phyloP scores from a whole-genome alignment of 1,140 invertebrate species.

The Bilobella aurantiaca region DNA sequence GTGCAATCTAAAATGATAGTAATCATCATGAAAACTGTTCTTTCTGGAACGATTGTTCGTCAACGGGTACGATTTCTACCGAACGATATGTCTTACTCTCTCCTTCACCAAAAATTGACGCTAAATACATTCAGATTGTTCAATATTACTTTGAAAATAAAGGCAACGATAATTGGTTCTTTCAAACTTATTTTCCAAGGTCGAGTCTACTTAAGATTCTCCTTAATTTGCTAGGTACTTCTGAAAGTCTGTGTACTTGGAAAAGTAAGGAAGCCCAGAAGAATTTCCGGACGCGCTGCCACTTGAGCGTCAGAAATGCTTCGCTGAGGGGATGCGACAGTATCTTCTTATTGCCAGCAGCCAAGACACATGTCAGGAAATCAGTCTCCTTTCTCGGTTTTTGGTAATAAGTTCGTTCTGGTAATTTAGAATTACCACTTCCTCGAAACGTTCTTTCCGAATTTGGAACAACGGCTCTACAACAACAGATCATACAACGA shows the following conservation, averaged over 20 bases:
- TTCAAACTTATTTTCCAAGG: no score
- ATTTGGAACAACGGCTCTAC: conserved; percentile 32
- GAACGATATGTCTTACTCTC: no score
- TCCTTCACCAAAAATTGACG: no score
- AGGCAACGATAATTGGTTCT: not conserved
- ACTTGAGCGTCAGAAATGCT: conserved; percentile 69
- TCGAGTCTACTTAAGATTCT: not conserved
- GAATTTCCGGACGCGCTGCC: conserved; percentile 69
- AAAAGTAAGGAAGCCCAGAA: conserved; percentile 67
- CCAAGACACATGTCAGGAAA: conserved; percentile 34
- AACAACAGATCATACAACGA: conserved; percentile 1
- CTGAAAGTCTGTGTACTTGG: conserved; percentile 52
- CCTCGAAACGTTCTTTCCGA: conserved; percentile 18
- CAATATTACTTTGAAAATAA: conserved; percentile 4
- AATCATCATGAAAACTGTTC: conserved; percentile 2
- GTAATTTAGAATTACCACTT: conserved; percentile 16
- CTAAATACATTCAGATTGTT: no score
- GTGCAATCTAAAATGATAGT: conserved; percentile 21
- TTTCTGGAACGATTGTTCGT: no score
- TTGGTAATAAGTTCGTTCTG: conserved; percentile 18
- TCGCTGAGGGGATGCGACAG: conserved; percentile 69
- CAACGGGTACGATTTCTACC: no score
- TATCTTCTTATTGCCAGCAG: conserved; percentile 36
- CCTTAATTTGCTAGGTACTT: no score
- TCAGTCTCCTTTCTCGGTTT: conserved; percentile 33